These are phyloP conservation scores for Oegoconia quadripuncta DNA, from an alignment of 2,888 invertebrate species.

Conservation along the genomic window DNA sequence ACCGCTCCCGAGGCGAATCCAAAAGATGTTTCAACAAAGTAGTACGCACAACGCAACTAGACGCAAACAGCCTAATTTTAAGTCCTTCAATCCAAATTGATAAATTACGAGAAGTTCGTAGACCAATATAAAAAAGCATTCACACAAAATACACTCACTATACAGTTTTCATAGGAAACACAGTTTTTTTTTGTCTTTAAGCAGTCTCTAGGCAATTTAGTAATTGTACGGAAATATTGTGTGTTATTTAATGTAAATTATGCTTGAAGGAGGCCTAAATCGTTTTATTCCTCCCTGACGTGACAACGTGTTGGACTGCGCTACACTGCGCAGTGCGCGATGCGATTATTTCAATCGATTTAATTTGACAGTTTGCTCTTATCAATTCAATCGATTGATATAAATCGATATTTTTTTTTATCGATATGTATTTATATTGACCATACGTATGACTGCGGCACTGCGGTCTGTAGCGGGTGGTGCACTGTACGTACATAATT, in stretches of 20 bases:
- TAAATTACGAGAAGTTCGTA: constrained; percentile 12
- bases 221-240: constrained; percentile 22
- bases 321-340: constrained; percentile 7
- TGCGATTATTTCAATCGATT: constrained; percentile 7
- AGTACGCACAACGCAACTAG: constrained; percentile 16
- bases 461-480: no score
- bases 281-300: constrained; percentile 37
- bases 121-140: neutral
- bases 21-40: constrained; percentile 9
- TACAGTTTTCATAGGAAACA: constrained; percentile 12
- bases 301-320: constrained; percentile 13
- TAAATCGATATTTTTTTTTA: no score
- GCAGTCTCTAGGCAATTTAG: constrained; percentile 15
- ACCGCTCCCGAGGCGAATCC: constrained; percentile 12
- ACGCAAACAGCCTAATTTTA: constrained; percentile 28
- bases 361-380: neutral
- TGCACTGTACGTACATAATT: no score
- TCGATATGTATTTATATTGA: no score
- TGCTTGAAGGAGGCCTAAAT: constrained; percentile 43
- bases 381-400: no score
- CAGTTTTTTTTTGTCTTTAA: constrained; percentile 21
- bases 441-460: no score
- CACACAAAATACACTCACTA: constrained; percentile 15
- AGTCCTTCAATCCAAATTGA: constrained; percentile 30
- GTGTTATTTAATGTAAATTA: constrained; percentile 33